Base-by-base conservation (phyloP, 2,113 vertebrate species). In the Scopus umbretta region DNA sequence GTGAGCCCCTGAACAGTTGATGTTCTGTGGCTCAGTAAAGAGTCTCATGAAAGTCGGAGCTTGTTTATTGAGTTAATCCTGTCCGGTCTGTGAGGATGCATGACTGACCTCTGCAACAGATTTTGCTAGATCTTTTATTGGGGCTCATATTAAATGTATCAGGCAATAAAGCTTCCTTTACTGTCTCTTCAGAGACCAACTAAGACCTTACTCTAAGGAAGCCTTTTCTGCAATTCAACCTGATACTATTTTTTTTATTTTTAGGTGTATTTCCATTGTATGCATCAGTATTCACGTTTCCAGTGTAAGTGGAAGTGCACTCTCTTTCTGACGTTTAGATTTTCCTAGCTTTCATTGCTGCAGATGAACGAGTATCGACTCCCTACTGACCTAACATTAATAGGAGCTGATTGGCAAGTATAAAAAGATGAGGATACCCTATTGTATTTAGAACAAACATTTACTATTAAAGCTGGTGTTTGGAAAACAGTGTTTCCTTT, bases 401-500 rank as follows among this genome's bases (percentile, higher is more conserved):
- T 1, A 53, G 34, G 25, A 55, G 10, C 18, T 29, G 32, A 34
- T 36, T 36, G 17, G 21, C 78, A n/a, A 61, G n/a, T 15, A 21
- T 3, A 15, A 34, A 52, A 47, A 52, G 2, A 56, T 12, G 8
- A 30, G 32, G 49, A 73, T 25, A 52, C 11, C 16, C 7, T 25
- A 15, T 38, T 67, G 13, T 7, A 7, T 29, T 68, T 56, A 29
- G 42, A 67, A 13, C 15, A 45, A 50, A 18, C 42, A 23, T 2
- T 43, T 36, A 4, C 42, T 34, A 2, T 10, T 32, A 34, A 29
- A 52, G 21, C 12, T 30, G 42, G 10, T 18, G 4, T 34, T 26
- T 0, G 34, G 19, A 29, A 32, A 87, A 17, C 55, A 2, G 11
- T 1, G 30, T 3, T 15, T 2, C 8, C 32, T 32, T 62, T 3